Percentiles rank a stretch among this genome's conserved stretches.
phyloP scores from a whole-genome alignment of 1,140 invertebrate genomes.

The Bursaphelenchus mucronatus region DNA sequence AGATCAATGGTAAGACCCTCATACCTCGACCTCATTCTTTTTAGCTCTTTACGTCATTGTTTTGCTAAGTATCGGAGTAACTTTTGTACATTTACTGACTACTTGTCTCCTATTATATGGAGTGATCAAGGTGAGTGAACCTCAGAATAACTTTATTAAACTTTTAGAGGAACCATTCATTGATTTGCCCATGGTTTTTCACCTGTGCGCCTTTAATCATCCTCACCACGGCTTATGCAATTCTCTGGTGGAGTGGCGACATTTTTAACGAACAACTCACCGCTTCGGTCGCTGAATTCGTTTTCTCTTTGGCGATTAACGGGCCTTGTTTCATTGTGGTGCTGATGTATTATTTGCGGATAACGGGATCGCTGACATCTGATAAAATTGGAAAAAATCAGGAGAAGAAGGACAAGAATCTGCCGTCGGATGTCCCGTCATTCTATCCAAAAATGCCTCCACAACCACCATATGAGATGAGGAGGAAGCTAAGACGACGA shows the following conservation, averaged over 20 bases:
- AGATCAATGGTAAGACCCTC: constrained; percentile 51
- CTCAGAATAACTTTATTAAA: constrained; percentile 2
- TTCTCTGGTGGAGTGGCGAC: constrained; percentile 57
- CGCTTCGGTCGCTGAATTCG: constrained; percentile 55
- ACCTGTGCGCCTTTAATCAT: constrained; percentile 45
- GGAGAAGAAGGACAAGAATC: not conserved
- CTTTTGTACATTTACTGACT: constrained; percentile 48
- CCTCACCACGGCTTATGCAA: constrained; percentile 54
- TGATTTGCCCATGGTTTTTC: constrained; percentile 58
- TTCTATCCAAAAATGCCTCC: not conserved
- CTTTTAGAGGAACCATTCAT: constrained; percentile 38
- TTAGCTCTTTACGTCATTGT: constrained; percentile 57
- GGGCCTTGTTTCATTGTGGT: constrained; percentile 54
- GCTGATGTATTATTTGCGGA: constrained; percentile 54
- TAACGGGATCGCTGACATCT: constrained; percentile 44
- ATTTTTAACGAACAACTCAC: constrained; percentile 54
- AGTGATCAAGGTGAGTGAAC: constrained; percentile 40
- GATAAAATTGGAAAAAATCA: constrained; percentile 25
- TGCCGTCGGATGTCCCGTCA: not conserved
- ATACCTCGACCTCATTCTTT: constrained; percentile 10
- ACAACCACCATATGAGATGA: constrained; percentile 27
- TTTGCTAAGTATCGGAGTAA: constrained; percentile 48
- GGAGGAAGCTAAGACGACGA: constrained; percentile 26
- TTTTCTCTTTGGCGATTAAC: constrained; percentile 54
- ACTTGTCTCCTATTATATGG: constrained; percentile 51